Percentiles rank a stretch among this genome's conserved stretches.
phyloP scores from a whole-genome alignment of 2,797 vertebrate species.

The Alcedo atthis region DNA sequence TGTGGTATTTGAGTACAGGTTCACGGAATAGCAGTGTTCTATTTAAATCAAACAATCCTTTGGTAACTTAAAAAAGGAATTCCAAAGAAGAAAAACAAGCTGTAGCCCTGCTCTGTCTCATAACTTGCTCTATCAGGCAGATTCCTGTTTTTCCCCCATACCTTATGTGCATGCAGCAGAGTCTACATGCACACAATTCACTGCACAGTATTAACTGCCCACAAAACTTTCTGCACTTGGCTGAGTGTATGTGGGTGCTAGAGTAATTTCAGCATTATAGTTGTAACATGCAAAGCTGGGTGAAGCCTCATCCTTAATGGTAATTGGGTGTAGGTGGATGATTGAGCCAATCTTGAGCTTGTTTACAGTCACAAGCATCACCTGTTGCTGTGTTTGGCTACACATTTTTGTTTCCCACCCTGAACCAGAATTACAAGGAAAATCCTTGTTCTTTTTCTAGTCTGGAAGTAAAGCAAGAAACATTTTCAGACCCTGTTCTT shows the following conservation, averaged over 20 bases:
- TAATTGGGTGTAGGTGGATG: neutral
- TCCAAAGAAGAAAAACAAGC: neutral
- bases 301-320: neutral
- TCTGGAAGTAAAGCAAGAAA: neutral
- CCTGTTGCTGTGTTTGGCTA: neutral
- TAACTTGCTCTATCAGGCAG: neutral
- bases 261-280: neutral
- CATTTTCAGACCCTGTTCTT: neutral
- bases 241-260: neutral
- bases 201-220: neutral
- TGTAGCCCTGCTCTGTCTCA: neutral
- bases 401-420: neutral
- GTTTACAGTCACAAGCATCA: neutral
- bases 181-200: neutral
- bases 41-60: neutral
- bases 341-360: neutral
- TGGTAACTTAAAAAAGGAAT: neutral
- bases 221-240: neutral
- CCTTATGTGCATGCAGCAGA: neutral
- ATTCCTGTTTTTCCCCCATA: neutral
- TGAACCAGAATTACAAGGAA: neutral
- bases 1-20: neutral
- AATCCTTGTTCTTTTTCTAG: neutral
- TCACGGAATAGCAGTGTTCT: neutral
- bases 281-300: neutral